Base-by-base conservation (phyloP, 2,888 invertebrate genomes). In the Colletes collaris region DNA sequence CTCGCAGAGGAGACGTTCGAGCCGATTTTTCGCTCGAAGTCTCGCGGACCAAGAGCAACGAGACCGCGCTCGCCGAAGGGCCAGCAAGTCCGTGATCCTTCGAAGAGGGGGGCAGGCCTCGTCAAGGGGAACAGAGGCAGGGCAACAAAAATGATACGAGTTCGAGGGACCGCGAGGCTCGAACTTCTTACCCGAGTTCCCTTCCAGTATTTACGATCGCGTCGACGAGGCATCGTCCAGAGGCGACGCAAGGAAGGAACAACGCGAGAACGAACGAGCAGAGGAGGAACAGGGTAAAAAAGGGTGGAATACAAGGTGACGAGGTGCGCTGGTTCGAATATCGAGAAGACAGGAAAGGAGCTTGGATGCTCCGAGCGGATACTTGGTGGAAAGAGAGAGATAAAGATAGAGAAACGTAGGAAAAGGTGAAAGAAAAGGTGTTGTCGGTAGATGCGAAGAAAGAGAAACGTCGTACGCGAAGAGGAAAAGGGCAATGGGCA, bases 121-220 rank as follows among this genome's bases (percentile, higher is more conserved):
- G 70, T 10, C 58, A 50, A 50, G 37, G 55, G 52, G 56, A 27
- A 27, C n/a, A 13, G 27, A 49, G 37, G 55, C 62, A 58, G 55
- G 63, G 82, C 79, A 84, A 82, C 84, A 87, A 87, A 88, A 88
- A 88, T 87, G 85, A 84, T 80, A 79, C 82, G 77, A 71, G 78
- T 80, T 66, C 76, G 76, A 83, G 83, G 82, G 78, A 84, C 81
- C 84, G 81, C 82, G 58, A 86, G 75, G 66, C 86, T 85, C 76
- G 79, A 71, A 77, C 81, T 88, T 88, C 84, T 88, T 86, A 83
- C 82, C 65, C 78, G 83, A 85, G 83, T 86, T 86, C 82, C 76
- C 86, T 27, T 79, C 65, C 72, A 75, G 79, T 87, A 88, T 88
- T 88, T 88, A 88, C 87, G 86, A 88, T 80, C 82, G 72, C 66